phyloP scores from a whole-genome alignment of 2,113 vertebrate genomes.

The Ptychochromis oligacanthus region DNA sequence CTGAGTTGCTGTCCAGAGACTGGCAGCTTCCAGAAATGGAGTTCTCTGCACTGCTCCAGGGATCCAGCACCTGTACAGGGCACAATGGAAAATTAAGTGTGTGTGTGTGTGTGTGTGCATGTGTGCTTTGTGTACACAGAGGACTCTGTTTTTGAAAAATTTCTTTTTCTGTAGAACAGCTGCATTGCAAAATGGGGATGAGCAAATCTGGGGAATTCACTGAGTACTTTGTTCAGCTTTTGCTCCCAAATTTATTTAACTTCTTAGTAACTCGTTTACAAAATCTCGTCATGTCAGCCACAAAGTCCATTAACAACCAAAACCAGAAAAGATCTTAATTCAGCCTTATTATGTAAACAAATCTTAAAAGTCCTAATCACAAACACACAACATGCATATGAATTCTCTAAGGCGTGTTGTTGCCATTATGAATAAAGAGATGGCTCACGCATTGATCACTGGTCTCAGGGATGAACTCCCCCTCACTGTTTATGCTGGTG shows the following conservation, averaged over 20 bases:
- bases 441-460: slow-evolving; percentile 93
- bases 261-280: not conserved
- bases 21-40: slow-evolving; percentile 95
- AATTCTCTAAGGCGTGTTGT: slow-evolving; percentile 1
- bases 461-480: slow-evolving; percentile 96
- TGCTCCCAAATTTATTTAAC: not conserved
- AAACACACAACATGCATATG: not conserved
- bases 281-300: not conserved
- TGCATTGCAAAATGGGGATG: not conserved
- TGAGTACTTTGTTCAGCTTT: not conserved
- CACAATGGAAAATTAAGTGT: slow-evolving; percentile 23
- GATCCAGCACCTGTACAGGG: slow-evolving; percentile 86
- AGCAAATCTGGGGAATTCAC: not conserved
- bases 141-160: not conserved
- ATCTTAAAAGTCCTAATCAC: not conserved
- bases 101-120: rapidly evolving
- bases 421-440: not conserved
- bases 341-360: not conserved
- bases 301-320: not conserved
- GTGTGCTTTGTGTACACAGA: not conserved
- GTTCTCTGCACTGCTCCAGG: slow-evolving; percentile 94
- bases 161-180: not conserved
- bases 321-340: not conserved
- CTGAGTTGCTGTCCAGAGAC: slow-evolving; percentile 93
- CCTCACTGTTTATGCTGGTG: slow-evolving; percentile 97